A percentile compares a stretch with the other conserved stretches of the same genome.
These are phyloP conservation scores for Pteruthius melanotis DNA, from an alignment of 2,113 vertebrate genomes.

Conservation along the genomic window DNA sequence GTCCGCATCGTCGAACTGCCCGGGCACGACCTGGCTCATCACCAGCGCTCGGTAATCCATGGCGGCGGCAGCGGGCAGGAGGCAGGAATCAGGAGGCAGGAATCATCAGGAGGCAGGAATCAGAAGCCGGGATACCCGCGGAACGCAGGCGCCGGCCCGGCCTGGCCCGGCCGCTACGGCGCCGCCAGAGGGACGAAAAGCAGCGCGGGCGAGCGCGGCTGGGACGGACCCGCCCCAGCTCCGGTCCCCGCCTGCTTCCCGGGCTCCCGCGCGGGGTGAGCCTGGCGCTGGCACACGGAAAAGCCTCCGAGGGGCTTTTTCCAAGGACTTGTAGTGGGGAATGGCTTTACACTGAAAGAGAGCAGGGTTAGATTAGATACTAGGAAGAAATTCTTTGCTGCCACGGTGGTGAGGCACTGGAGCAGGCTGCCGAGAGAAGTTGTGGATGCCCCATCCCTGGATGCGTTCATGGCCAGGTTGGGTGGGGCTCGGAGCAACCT, in stretches of 20 bases:
- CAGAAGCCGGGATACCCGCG: background rate
- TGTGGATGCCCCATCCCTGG: background rate
- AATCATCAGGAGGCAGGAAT: no score
- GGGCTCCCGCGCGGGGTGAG: background rate
- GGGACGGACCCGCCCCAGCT: background rate
- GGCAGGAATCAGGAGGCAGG: no score
- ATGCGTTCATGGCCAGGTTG: background rate
- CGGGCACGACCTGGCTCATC: constrained; percentile 66
- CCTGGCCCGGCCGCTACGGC: background rate
- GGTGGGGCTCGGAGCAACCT: background rate
- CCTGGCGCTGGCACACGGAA: background rate
- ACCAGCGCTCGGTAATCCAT: constrained; percentile 68
- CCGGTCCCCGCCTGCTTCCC: background rate
- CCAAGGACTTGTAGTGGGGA: no score
- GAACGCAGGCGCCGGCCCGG: background rate
- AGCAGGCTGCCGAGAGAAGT: accelerated
- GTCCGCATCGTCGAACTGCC: constrained; percentile 79
- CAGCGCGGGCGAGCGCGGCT: accelerated
- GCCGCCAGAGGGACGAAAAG: background rate
- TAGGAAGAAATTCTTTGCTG: no score
- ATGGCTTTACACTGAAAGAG: background rate
- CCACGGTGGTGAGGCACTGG: accelerated
- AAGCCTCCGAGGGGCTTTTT: accelerated
- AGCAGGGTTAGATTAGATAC: no score
- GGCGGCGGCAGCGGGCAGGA: background rate